These are phyloP conservation scores for Machimus rusticus DNA, from an alignment of 2,888 invertebrate species.

Conservation along the genomic window DNA sequence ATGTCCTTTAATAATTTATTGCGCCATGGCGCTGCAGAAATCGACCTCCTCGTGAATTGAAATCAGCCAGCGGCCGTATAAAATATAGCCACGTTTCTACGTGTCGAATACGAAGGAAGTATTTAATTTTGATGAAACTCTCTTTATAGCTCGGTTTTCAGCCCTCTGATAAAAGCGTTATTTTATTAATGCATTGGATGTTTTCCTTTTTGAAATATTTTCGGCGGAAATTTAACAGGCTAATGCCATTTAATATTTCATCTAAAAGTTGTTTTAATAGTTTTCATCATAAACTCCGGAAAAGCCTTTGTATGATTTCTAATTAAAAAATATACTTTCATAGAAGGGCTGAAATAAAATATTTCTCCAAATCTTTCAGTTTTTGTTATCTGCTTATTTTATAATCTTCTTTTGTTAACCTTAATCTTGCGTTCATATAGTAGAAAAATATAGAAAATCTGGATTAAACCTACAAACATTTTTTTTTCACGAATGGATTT, in stretches of 20 bases:
- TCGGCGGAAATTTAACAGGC: neutral
- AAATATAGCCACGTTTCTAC: conserved; percentile 9
- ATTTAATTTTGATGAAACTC: neutral
- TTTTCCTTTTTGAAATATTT: neutral
- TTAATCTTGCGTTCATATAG: neutral
- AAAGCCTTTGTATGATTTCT: no score
- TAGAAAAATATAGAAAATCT: neutral
- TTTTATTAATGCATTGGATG: neutral
- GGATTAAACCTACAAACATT: neutral
- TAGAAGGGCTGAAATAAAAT: no score
- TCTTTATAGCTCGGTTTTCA: neutral
- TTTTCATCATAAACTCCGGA: no score
- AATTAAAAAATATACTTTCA: no score
- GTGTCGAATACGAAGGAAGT: neutral
- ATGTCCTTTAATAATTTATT: conserved; percentile 34
- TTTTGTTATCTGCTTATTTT: neutral
- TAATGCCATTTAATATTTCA: no score
- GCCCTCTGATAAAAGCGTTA: neutral
- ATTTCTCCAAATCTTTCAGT: no score
- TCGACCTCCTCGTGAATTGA: conserved; percentile 6
- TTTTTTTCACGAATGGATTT: neutral
- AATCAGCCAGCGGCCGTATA: conserved; percentile 3
- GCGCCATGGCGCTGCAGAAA: neutral
- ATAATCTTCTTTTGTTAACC: neutral
- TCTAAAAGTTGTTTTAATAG: no score